phyloP scores from a whole-genome alignment of 1,140 invertebrate species.

The Aphaenogaster rudis region DNA sequence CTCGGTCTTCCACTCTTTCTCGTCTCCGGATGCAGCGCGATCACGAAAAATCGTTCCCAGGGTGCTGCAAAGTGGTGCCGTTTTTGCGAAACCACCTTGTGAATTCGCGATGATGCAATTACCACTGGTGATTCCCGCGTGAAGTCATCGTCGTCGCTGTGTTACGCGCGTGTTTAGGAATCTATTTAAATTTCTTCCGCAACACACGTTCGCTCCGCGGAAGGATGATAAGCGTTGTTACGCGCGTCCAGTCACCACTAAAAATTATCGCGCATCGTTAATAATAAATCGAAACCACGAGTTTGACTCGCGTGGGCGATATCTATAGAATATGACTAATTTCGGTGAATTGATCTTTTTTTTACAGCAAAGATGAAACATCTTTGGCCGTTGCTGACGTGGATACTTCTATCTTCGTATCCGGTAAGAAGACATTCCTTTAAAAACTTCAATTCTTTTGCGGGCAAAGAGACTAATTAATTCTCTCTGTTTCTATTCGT shows the following conservation, averaged over 20 bases:
- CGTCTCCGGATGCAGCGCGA: not conserved
- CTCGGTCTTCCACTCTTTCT: not conserved
- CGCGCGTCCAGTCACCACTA: conserved; percentile 26
- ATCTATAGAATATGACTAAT: conserved; percentile 22
- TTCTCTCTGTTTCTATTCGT: not conserved
- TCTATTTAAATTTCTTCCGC: conserved; percentile 50
- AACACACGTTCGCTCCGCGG: not conserved
- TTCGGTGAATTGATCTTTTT: conserved; percentile 81
- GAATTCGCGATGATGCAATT: conserved; percentile 59
- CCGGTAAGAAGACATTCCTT: conserved; percentile 85
- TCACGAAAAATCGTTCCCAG: conserved; percentile 43
- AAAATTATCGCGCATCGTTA: conserved; percentile 25
- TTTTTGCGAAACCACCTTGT: conserved; percentile 50
- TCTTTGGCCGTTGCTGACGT: conserved; percentile 91
- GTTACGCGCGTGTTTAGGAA: conserved; percentile 39
- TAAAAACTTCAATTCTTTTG: not conserved
- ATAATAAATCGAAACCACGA: conserved; percentile 12
- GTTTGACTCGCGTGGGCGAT: not conserved
- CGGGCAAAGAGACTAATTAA: not conserved
- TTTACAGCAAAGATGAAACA: conserved; percentile 91
- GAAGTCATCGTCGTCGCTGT: conserved; percentile 35
- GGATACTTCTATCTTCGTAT: conserved; percentile 89
- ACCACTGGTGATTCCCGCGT: conserved; percentile 23
- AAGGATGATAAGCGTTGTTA: conserved; percentile 28
- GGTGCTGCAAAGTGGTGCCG: not conserved